Base-by-base conservation (phyloP, 2,113 vertebrate genomes). In the Orthonyx spaldingii region DNA sequence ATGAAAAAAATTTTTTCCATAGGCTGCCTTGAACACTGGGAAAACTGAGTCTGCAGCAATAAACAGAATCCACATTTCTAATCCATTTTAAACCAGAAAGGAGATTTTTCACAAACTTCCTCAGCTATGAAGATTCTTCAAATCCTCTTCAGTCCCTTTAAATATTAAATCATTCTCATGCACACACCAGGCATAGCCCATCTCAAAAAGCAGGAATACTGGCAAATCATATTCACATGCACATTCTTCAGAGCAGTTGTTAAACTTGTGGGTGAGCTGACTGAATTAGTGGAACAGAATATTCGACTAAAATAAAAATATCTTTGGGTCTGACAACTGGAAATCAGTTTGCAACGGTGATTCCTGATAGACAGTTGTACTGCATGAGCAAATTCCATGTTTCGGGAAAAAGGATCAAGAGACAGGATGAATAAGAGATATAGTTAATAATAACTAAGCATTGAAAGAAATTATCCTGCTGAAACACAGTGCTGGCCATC, bases 231-330 rank as follows among this genome's bases (percentile, higher is more conserved):
- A 79, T 79, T 94, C 91, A 89, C n/a, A 30, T 74, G 72, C 72
- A 83, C 80, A 81, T 71, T 39, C 71, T 90, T 86, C 15, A 10
- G 78, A 83, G 50, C 17, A 56, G 37, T 33, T 83, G 74, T 74
- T 74, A 52, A 64, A 89, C 42, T 82, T 57, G 57, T 64, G 87
- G 32, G 44, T 80, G 78, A 96, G 64, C 57, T 76, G 74, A 82
- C 78, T 56, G 87, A 90, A 92, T 94, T 69, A 76, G 57, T 77
- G 74, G 66, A 75, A 82, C 10, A 35, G 69, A 89, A 33, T 91
- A 91, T 89, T 95, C 82, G 74, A 53, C 74, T 85, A 68, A 94
- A 95, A 66, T 93, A 59, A 87, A 87, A 89, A 60, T 79, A 87
- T 79, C 75, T 82, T 87, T 65, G 37, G 61, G 72, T 23, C 35